Conservation (phyloP, 37 sponge, comb jelly and placozoan species). For the Geodia barretti region DNA sequence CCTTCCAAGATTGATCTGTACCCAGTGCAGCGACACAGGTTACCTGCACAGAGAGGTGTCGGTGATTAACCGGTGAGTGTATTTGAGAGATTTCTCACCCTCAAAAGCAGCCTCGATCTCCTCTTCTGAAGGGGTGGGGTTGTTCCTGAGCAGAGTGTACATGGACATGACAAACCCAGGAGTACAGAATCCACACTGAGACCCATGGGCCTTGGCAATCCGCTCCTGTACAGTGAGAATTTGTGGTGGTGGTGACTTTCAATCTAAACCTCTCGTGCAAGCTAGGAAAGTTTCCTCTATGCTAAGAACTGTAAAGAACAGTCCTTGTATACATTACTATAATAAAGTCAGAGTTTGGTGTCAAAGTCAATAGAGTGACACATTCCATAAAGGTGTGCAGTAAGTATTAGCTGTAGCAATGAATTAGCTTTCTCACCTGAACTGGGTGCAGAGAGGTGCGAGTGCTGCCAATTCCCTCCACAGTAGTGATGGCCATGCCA, state of each 20-base stretch:
- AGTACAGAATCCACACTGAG: slow-evolving; percentile 95
- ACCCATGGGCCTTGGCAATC: slow-evolving; percentile 83
- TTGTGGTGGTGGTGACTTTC: neutral
- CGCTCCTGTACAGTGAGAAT: slow-evolving; percentile 70
- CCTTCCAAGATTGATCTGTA: slow-evolving; percentile 88
- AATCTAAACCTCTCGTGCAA: neutral
- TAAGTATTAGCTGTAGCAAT: too few relatives aligned
- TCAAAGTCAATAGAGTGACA: too few relatives aligned
- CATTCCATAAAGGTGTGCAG: too few relatives aligned
- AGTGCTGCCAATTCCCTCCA: slow-evolving; percentile 88
- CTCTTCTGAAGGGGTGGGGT: slow-evolving; percentile 62
- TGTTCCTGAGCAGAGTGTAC: slow-evolving; percentile 89
- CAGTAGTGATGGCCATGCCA: slow-evolving; percentile 85
- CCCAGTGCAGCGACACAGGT: slow-evolving; percentile 91
- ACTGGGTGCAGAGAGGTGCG: slow-evolving; percentile 64
- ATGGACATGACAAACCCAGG: slow-evolving; percentile 96
- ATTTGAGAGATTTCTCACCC: slow-evolving; percentile 18
- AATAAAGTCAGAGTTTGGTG: too few relatives aligned
- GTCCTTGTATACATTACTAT: too few relatives aligned
- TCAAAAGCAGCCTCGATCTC: slow-evolving; percentile 86
- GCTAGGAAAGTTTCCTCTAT: too few relatives aligned
- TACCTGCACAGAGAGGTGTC: slow-evolving; percentile 38
- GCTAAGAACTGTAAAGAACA: too few relatives aligned
- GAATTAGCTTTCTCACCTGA: slow-evolving; percentile 80
- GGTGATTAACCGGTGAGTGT: neutral